Evolutionary conservation across 2,888 invertebrate genomes (phyloP).

Genomic region (Exephanes ischioxanthus): DNA sequence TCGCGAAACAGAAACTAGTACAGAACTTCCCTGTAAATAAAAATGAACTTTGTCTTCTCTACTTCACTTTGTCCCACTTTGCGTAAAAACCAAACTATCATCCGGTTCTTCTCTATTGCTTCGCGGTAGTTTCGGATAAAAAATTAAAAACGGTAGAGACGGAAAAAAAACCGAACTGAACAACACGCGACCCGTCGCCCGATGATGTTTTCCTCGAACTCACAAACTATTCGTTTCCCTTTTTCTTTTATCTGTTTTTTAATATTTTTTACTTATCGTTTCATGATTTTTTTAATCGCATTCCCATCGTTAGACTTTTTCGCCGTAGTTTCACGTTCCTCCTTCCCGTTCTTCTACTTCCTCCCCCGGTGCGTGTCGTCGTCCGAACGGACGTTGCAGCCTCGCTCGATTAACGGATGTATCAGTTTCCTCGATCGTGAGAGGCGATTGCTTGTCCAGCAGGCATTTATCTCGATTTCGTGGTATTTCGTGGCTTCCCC

Average conservation of each 20-base stretch:
- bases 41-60: constrained; percentile 38
- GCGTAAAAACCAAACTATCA: neutral
- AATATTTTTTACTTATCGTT: constrained; percentile 7
- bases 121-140: neutral
- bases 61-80: constrained; percentile 10
- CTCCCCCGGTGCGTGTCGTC: neutral
- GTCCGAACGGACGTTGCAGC: neutral
- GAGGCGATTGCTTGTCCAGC: constrained; percentile 21
- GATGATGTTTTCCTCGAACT: constrained; percentile 32
- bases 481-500: neutral
- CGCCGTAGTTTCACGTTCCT: constrained; percentile 13
- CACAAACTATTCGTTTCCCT: constrained; percentile 10
- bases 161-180: constrained; percentile 18
- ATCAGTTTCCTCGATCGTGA: neutral
- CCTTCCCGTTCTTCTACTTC: constrained; percentile 33
- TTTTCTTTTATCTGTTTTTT: constrained; percentile 1
- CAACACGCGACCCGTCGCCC: constrained; percentile 46
- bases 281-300: constrained; percentile 14
- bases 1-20: constrained; percentile 10
- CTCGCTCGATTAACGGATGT: neutral
- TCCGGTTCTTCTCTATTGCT: neutral
- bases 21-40: constrained; percentile 14
- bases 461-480: constrained; percentile 31
- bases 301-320: constrained; percentile 16
- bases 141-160: neutral